phyloP scores from a whole-genome alignment of 1,140 invertebrate species.

The Drosophila aff. region DNA sequence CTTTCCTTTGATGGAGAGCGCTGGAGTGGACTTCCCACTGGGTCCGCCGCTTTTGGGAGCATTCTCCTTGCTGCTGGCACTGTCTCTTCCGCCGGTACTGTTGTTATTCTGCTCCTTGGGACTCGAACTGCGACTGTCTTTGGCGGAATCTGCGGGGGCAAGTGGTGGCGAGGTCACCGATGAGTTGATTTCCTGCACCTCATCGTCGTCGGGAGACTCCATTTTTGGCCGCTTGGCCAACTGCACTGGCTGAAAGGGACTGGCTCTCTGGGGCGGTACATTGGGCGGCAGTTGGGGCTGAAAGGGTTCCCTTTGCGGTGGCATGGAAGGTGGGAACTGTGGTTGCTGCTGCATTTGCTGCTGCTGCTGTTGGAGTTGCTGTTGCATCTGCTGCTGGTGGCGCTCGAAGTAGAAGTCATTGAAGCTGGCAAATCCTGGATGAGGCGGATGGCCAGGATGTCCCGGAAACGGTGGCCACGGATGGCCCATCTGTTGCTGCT shows the following conservation, averaged over 20 bases:
- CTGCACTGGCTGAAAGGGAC: slow-evolving; percentile 71
- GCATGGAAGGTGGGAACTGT: slow-evolving; percentile 40
- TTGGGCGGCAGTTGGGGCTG: slow-evolving; percentile 73
- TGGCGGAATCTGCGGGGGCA: slow-evolving; percentile 34
- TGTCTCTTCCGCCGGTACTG: slow-evolving; percentile 62
- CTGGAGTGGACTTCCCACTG: slow-evolving; percentile 69
- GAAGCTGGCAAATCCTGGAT: slow-evolving; percentile 60
- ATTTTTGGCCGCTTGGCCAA: slow-evolving; percentile 64
- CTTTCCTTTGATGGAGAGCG: slow-evolving; percentile 45
- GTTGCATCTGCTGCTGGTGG: slow-evolving; percentile 65
- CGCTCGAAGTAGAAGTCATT: slow-evolving; percentile 76
- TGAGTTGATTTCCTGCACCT: slow-evolving; percentile 69
- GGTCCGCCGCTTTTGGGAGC: slow-evolving; percentile 56
- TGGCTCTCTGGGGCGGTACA: slow-evolving; percentile 51
- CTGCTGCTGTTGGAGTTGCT: slow-evolving; percentile 64
- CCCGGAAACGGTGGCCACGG: slow-evolving; percentile 62
- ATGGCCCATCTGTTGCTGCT: slow-evolving; percentile 56
- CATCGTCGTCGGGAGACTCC: slow-evolving; percentile 60
- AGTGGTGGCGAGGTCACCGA: slow-evolving; percentile 40
- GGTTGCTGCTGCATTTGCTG: slow-evolving; percentile 38
- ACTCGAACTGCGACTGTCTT: slow-evolving; percentile 40
- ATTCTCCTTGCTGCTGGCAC: slow-evolving; percentile 74
- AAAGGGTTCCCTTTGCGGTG: slow-evolving; percentile 62
- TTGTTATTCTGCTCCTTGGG: slow-evolving; percentile 73
- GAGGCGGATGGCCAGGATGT: slow-evolving; percentile 52